Evolutionary conservation across 2,797 vertebrate genomes (phyloP), one percentile per base, ranked within the genome.

Genomic region (Poecilia gillii): DNA sequence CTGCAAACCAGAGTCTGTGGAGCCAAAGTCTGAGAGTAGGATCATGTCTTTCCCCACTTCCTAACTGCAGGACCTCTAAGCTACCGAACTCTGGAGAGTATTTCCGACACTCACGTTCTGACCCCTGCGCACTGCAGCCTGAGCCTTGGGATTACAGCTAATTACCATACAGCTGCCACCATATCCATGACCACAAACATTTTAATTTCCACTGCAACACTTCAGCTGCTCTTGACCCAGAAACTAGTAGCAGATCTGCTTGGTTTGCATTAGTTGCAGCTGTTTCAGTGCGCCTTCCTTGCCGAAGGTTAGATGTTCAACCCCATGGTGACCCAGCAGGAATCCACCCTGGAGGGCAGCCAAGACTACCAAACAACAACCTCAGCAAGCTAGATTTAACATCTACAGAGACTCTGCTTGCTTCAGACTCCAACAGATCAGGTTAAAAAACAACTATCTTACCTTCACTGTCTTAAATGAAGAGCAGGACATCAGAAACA

Each of bases 81-180:
- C 51, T 12, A 72, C 82, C 72, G 85, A 73, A 82, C 77, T 49
- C 36, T 5, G 45, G 46, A 74, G 82, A 46, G 77, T 81, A 76
- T 89, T 89, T 92, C 92, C 92, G 84, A 3, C 81, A 73, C 84
- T 46, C 41, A 72, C 12, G 68, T 14, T 16, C n/a, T 72, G 68
- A 28, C 68, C 68, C 59, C 36, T 25, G 64, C 5, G 36, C 36
- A 28, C 76, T 31, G 84, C 84, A 74, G 75, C 72, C 73, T 53
- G 84, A 85, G 80, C 78, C 81, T 66, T 82, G 14, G 88, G 92
- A 91, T 91, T 86, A 91, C n/a, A 68, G 39, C 91, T 90, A 79
- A 97, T 97, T 96, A 96, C n/a, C 96, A 96, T 96, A 96, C 96
- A 97, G 96, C 96, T 97, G 97, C 84, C 93, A 86, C 75, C 51